A percentile compares a stretch with the other conserved stretches of the same genome.
Evolutionary conservation across 2,113 vertebrate species (phyloP).

Genomic region (Pogona vitticeps): DNA sequence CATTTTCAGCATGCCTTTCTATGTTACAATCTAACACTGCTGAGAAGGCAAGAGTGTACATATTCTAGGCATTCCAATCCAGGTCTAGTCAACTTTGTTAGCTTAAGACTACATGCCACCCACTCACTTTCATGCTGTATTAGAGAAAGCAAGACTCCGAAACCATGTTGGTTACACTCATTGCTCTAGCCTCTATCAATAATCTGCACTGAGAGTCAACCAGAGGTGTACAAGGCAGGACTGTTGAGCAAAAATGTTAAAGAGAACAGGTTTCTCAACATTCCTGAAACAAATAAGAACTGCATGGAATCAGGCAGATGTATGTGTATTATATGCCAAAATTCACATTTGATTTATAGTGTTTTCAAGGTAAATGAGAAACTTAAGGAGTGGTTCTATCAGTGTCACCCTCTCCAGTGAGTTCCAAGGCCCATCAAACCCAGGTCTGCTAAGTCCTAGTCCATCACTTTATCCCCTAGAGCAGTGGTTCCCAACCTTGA

Average conservation of each 20-base stretch:
- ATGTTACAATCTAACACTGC: constrained; percentile 26
- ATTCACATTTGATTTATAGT: too few species aligned
- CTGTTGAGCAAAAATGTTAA: not conserved
- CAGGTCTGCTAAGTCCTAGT: too few species aligned
- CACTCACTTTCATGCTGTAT: not conserved
- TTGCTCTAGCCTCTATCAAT: not conserved
- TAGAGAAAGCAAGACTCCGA: not conserved
- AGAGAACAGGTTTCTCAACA: constrained; percentile 1
- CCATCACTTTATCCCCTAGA: too few species aligned
- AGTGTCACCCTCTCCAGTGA: too few species aligned
- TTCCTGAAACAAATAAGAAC: not conserved
- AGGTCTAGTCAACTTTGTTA: not conserved
- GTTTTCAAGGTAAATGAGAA: too few species aligned
- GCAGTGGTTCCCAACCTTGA: too few species aligned
- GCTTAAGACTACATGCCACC: too few species aligned
- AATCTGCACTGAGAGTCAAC: not conserved
- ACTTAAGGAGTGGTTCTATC: too few species aligned
- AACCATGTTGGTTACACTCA: not conserved
- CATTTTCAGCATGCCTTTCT: constrained; percentile 6
- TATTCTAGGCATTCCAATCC: not conserved
- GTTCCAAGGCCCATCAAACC: too few species aligned
- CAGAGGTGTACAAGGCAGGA: not conserved
- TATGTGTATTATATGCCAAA: too few species aligned
- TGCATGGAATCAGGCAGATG: not conserved
- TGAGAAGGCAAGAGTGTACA: not conserved